Evolutionary conservation across 2,888 invertebrate genomes (phyloP), one percentile per base, ranked within the genome.

Genomic region (Zygogramma bicolorata): DNA sequence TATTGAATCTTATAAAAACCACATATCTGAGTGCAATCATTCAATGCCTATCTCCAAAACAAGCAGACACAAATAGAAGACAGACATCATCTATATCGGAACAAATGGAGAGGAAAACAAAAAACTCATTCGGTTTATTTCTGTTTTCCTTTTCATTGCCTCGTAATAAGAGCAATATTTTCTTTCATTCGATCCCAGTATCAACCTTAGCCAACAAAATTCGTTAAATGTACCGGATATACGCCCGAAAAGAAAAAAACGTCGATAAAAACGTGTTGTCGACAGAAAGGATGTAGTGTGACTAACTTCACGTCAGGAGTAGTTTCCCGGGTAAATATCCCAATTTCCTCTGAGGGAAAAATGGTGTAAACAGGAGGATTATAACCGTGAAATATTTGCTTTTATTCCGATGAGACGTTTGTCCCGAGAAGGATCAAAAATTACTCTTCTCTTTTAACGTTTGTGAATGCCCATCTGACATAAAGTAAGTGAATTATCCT

Each of bases 301-400:
- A 70, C 65, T 70, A 70, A 70, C 29, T 65, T 27, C 60, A 60
- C 60, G 60, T 65, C 65, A 65, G 38, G 49, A 60, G 65, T 65
- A 65, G 65, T 70, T 70, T 65, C 70, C 38, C 60, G 65, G 10
- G 46, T 20, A 10, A 46, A 46, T 46, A 20, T 46, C 46, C 6
- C 20, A 46, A 46, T 46, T 46, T 46, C 8, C 20, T 46, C 20
- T 8, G 46, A 22, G 8, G 46, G 46, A 46, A 8, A 46, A 46
- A 20, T 46, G 15, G 20, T 46, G 46, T 20, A 46, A 46, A 46
- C 46, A 46, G 46, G 8, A 46, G 10, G 46, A 46, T 46, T 46
- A 46, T 46, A 7, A 20, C 20, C 8, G 46, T 46, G 46, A 46
- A 46, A 46, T 46, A 46, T 46, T 46, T 46, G 46, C 46, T 46